phyloP scores from a whole-genome alignment of 1,140 invertebrate species.

The Penaeus chinensis region DNA sequence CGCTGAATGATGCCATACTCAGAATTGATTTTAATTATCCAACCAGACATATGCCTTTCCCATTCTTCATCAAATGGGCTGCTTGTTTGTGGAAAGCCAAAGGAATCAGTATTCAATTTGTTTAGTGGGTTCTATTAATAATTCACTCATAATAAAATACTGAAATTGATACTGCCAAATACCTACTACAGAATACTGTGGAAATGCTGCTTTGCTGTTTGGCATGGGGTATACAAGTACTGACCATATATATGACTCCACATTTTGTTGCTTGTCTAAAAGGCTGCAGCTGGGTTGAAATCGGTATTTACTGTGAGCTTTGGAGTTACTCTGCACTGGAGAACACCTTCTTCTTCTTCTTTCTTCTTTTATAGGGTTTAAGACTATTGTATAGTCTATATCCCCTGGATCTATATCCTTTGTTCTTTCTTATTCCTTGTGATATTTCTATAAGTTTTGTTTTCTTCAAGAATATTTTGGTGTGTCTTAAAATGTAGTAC shows the following conservation, averaged over 20 bases:
- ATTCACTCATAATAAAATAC: constrained; percentile 18
- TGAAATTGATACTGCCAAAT: constrained; percentile 45
- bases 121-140: neutral
- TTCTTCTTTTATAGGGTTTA: too few species aligned
- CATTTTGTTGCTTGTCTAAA: constrained; percentile 18
- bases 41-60: constrained; percentile 27
- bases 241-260: constrained; percentile 33
- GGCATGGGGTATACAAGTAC: constrained; percentile 37
- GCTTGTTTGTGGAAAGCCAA: neutral
- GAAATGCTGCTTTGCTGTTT: constrained; percentile 3
- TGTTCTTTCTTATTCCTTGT: too few species aligned
- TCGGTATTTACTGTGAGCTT: constrained; percentile 23
- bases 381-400: too few species aligned
- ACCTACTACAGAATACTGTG: constrained; percentile 31
- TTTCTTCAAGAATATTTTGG: too few species aligned
- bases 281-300: constrained; percentile 21
- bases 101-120: neutral
- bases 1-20: constrained; percentile 28
- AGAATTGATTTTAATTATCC: neutral
- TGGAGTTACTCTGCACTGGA: constrained; percentile 14
- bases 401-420: too few species aligned
- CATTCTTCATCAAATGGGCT: neutral
- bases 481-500: too few species aligned
- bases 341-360: too few species aligned
- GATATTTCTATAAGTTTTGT: too few species aligned